Evolutionary conservation across 2,113 vertebrate species (phyloP).

Genomic region (Cynoglossus semilaevis): DNA sequence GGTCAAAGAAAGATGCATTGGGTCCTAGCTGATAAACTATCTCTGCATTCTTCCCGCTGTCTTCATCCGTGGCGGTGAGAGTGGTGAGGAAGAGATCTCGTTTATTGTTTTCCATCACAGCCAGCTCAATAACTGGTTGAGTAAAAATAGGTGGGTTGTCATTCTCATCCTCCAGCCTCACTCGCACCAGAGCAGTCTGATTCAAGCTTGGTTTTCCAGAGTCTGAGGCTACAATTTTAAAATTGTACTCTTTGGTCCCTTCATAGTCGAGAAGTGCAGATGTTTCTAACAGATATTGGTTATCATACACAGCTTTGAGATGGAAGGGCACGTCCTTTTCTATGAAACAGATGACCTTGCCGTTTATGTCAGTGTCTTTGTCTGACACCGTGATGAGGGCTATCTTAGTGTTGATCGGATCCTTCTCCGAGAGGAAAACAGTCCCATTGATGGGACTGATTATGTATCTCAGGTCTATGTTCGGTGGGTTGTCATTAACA

Average conservation of each 20-base stretch:
- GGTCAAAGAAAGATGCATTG: conserved; percentile 97
- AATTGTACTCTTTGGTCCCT: conserved; percentile 98
- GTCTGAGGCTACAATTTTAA: conserved; percentile 98
- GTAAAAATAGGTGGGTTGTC: conserved; percentile 98
- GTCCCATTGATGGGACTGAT: conserved; percentile 98
- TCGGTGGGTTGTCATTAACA: conserved; percentile 98
- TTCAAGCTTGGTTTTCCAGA: conserved; percentile 97
- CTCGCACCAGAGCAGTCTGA: conserved; percentile 94
- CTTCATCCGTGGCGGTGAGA: conserved; percentile 95
- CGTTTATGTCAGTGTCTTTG: conserved; percentile 98
- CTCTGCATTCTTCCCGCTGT: conserved; percentile 97
- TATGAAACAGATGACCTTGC: conserved; percentile 99
- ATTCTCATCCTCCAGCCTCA: conserved; percentile 96
- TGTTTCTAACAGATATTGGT: conserved; percentile 97
- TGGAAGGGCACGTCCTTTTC: conserved; percentile 98
- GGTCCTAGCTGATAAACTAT: conserved; percentile 98
- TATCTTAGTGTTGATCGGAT: conserved; percentile 97
- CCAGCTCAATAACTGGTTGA: conserved; percentile 98
- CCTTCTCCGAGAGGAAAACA: conserved; percentile 98
- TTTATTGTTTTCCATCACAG: conserved; percentile 96
- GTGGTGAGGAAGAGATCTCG: conserved; percentile 96
- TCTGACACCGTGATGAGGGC: conserved; percentile 98
- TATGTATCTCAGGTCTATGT: conserved; percentile 98
- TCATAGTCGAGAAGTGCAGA: conserved; percentile 97
- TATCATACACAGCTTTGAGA: conserved; percentile 96